Evolutionary conservation across 2,797 vertebrate genomes (phyloP), one percentile per base, ranked within the genome.

Genomic region (Simalia tracyae): DNA sequence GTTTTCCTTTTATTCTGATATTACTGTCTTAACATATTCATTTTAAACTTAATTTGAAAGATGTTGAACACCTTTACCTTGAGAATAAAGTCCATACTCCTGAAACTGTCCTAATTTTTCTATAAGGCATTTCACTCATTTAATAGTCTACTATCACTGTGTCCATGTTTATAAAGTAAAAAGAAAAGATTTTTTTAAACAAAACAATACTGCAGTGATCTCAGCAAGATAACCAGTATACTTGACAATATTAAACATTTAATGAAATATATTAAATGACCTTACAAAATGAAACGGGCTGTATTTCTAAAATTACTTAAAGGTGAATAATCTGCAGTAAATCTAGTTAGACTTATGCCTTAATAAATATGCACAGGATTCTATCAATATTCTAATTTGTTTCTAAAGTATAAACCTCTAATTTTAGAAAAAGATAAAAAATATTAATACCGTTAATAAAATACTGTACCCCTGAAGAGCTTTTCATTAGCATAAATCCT

Each of bases 391-490:
- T 50, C 84, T 93, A 64, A 17, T 59, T 88, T 0, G 1, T 42
- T 85, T 81, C 87, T 57, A 63, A 66, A 81, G 91, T 56, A 54
- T 36, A 93, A 93, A 86, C 68, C 28, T 89, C 66, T 57, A 56
- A 56, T 36, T 91, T 89, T 88, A 92, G 57, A 88, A 96, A 95
- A 96, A 57, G 56, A 93, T 36, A 93, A 92, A 93, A 92, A 94
- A 46, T 76, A 28, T 92, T 66, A 93, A 91, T 90, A 60, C 24
- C 72, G 87, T 0, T 0, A 92, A 95, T 50, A 84, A 94, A 94
- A 87, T 87, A 92, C 93, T 90, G 28, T 12, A 26, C 88, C 86
- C 90, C 89, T 88, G 0, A 12, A 54, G 50, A 56, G 57, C 28
- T 87, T n/a, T 92, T 90, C 28, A 72, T 31, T 60, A 56, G 66